Percentiles rank a stretch among this genome's conserved stretches.
Conservation (phyloP, 30 jellyfish, hydroid and myxozoan genomes). For the Aurelia aurita region DNA sequence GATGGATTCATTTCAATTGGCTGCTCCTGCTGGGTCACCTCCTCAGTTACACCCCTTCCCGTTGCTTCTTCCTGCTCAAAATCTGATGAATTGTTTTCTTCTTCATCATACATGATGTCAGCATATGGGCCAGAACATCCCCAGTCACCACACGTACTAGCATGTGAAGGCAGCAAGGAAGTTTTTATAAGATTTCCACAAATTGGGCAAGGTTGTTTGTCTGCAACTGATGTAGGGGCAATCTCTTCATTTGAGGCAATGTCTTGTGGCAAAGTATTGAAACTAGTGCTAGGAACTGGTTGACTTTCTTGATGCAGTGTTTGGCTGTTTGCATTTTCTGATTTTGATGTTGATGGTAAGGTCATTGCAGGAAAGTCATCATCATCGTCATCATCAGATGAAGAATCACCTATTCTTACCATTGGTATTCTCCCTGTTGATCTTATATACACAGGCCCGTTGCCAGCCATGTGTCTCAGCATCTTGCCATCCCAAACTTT, state of each 20-base stretch:
- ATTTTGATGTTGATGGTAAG: background rate
- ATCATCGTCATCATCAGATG: background rate
- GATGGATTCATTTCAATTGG: too few species aligned
- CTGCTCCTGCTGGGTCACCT: too few species aligned
- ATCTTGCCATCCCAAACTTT: background rate
- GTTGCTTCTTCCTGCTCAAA: too few species aligned
- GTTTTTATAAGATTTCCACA: too few species aligned
- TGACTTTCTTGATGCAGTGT: slow-evolving; percentile 9
- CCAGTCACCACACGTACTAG: too few species aligned
- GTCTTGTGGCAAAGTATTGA: background rate
- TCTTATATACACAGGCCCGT: slow-evolving; percentile 6
- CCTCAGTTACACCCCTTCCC: too few species aligned
- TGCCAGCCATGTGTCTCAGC: slow-evolving; percentile 7
- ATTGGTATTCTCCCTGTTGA: slow-evolving; percentile 11
- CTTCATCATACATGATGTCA: too few species aligned
- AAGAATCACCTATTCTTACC: slow-evolving; percentile 1
- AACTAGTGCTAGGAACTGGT: slow-evolving; percentile 17
- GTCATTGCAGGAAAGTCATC: slow-evolving; percentile 9
- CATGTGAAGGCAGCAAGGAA: too few species aligned
- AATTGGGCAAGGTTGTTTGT: too few species aligned
- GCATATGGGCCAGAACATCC: too few species aligned
- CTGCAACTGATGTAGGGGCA: too few species aligned
- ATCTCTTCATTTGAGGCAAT: slow-evolving; percentile 4
- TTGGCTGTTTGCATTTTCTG: slow-evolving; percentile 10
- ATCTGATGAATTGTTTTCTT: too few species aligned